phyloP scores from a whole-genome alignment of 2,113 vertebrate species.

The Empidonax traillii region DNA sequence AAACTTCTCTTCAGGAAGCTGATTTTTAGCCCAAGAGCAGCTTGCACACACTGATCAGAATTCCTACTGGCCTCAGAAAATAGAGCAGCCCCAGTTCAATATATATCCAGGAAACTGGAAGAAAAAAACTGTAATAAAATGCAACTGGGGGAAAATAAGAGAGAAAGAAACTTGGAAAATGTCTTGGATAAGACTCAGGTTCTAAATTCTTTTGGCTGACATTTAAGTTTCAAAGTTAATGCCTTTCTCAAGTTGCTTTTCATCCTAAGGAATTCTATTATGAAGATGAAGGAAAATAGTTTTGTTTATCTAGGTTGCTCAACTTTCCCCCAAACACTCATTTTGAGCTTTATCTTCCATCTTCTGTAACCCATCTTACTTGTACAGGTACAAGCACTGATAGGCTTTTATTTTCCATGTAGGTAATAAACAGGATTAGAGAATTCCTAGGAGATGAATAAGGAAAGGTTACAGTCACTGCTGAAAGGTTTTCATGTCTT shows the following conservation, averaged over 20 bases:
- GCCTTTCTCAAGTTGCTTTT: slow-evolving; percentile 48
- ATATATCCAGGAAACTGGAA: background rate
- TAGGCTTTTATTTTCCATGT: slow-evolving; percentile 32
- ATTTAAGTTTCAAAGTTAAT: slow-evolving; percentile 54
- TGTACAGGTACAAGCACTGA: background rate
- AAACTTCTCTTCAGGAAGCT: background rate
- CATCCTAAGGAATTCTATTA: slow-evolving; percentile 29
- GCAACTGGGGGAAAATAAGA: slow-evolving; percentile 18
- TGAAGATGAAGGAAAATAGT: slow-evolving; percentile 38
- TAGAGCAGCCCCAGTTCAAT: background rate
- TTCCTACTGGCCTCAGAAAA: slow-evolving; percentile 7
- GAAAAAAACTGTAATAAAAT: background rate
- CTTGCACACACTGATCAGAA: background rate
- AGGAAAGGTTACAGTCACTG: slow-evolving; percentile 6
- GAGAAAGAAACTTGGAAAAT: slow-evolving; percentile 5
- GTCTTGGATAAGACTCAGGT: slow-evolving; percentile 34
- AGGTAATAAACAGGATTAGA: slow-evolving; percentile 33
- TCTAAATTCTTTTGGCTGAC: slow-evolving; percentile 60
- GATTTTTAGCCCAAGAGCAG: background rate
- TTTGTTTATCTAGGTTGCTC: slow-evolving; percentile 55
- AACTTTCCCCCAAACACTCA: background rate
- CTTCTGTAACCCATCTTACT: background rate
- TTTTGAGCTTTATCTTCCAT: background rate
- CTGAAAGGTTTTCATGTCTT: background rate
- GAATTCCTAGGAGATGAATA: slow-evolving; percentile 30